Conservation (phyloP, 2,113 vertebrate genomes). For the Loxodonta africana region DNA sequence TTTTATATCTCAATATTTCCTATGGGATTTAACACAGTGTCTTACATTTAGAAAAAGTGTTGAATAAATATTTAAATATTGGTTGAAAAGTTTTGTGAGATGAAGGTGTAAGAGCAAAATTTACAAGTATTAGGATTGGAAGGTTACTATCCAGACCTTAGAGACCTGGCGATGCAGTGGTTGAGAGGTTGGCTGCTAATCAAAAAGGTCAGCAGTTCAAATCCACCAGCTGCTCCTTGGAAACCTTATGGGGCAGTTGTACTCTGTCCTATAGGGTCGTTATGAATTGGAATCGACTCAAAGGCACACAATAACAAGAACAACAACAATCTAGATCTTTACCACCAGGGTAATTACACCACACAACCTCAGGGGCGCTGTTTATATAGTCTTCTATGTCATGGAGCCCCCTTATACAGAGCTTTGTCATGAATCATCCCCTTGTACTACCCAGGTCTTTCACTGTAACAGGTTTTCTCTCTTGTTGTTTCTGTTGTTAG, state of each 20-base stretch:
- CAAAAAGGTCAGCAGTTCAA: too few relatives aligned
- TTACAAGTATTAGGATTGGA: background rate
- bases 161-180: too few relatives aligned
- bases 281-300: too few relatives aligned
- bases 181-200: too few relatives aligned
- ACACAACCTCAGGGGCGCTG: background rate
- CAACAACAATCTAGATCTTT: background rate
- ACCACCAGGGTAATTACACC: background rate
- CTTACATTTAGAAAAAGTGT: background rate
- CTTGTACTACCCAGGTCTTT: background rate
- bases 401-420: background rate
- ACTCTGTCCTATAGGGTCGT: too few relatives aligned
- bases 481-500: background rate
- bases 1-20: background rate
- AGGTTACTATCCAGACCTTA: background rate
- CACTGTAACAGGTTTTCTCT: background rate
- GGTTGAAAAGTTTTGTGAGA: background rate
- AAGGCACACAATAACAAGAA: too few relatives aligned
- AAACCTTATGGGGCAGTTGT: too few relatives aligned
- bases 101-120: background rate
- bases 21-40: too few relatives aligned
- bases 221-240: too few relatives aligned
- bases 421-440: background rate
- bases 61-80: constrained; percentile 24
- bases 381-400: fast-evolving